Base-by-base conservation (phyloP, 2,113 vertebrate genomes). In the Copsychus sechellarum region DNA sequence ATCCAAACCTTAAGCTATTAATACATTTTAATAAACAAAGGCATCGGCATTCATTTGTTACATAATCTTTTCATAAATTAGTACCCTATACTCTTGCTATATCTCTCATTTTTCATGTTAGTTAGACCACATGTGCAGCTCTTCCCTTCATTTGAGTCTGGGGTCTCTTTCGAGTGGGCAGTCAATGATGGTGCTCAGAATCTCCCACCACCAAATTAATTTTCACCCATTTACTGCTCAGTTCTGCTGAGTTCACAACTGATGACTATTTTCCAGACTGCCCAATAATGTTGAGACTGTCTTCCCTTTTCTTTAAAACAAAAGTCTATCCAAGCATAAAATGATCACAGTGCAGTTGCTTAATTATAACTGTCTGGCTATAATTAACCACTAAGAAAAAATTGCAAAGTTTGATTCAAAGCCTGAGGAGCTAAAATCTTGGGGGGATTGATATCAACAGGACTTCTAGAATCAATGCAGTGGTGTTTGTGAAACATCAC, bases 61-160 rank as follows among this genome's bases (percentile, higher is more conserved):
- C 12, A 23, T 34, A 72, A 28, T 2, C 7, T 36, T 50, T 72
- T 50, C 9, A 65, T 57, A 80, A 50, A 65, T 50, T 50, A 28
- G 8, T 33, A 21, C 9, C 5, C 5, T 33, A 19, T 65, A 23
- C 0, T 0, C 25, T 50, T 64, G 31, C 14, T 42, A 2, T 28
- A 19, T 19, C 17, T 42, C 14, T 57, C 21, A 43, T 24, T 72
- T 72, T 48, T 72, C 50, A 16, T 22, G 22, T 7, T 23, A 36
- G 33, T 72, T 48, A 56, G 11, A 19, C 17, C 0, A 0, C 8
- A 42, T 29, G 34, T 26, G 3, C 42, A 42, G 12, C 36, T 72
- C 14, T 64, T 80, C 17, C 25, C 11, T 64, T 48, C 14, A 14
- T 72, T 64, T 57, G 25, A 65, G 12, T 42, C 17, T 50, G 25